Conservation (phyloP, 2,797 vertebrate species). For the Clarias pachynema region DNA sequence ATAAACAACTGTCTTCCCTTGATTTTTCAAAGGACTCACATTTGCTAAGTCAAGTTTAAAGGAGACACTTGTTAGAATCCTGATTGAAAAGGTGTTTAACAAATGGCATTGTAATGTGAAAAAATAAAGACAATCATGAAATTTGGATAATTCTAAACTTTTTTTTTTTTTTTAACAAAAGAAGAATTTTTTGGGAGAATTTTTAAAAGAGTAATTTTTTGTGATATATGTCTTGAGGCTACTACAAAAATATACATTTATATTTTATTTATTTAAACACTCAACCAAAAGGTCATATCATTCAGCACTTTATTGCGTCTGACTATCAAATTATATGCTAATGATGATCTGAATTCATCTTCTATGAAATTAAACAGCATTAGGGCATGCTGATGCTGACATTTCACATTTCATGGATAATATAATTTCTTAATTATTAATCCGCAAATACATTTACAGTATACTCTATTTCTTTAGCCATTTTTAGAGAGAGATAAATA, state of each 20-base stretch:
- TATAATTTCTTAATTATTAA: not conserved
- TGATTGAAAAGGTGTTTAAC: not conserved
- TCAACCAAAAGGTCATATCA: not conserved
- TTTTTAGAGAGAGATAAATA: not conserved
- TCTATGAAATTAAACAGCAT: not conserved
- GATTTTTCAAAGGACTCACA: not conserved
- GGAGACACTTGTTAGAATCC: not conserved
- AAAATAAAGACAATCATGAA: not conserved
- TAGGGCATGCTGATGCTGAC: not conserved
- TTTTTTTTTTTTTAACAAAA: too few relatives aligned
- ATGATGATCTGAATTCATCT: not conserved
- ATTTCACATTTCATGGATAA: not conserved
- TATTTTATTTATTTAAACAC: not conserved
- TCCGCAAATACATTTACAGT: too few relatives aligned
- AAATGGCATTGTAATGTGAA: not conserved
- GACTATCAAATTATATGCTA: not conserved
- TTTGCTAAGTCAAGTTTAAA: not conserved
- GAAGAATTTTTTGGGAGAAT: too few relatives aligned
- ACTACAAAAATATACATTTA: not conserved
- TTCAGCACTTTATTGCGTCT: not conserved
- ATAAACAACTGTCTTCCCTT: not conserved
- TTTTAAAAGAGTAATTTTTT: not conserved
- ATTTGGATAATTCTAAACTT: not conserved
- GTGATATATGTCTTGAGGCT: not conserved
- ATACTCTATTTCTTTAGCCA: not conserved